phyloP scores from a whole-genome alignment of 2,797 vertebrate genomes.

The Muraenolepis orangiensis region DNA sequence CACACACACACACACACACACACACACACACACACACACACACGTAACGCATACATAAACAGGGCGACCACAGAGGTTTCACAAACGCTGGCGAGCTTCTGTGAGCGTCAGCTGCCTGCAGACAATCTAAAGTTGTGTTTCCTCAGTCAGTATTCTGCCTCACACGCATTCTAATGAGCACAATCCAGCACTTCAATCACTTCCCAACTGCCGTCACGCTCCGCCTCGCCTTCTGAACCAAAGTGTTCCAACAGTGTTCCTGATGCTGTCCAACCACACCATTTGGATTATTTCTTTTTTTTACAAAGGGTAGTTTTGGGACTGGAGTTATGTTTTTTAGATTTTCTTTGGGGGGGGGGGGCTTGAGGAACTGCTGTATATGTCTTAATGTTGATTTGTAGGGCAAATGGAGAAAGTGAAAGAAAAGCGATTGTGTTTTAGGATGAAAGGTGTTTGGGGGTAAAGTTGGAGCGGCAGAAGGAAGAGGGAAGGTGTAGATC shows the following conservation, averaged over 20 bases:
- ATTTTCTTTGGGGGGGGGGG: not conserved
- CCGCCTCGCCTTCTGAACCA: not conserved
- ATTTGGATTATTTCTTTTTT: not conserved
- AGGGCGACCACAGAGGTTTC: not conserved
- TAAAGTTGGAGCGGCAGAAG: not conserved
- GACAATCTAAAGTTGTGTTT: conserved; percentile 2
- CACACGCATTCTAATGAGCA: conserved; percentile 41
- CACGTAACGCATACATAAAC: not conserved
- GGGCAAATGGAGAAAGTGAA: not conserved
- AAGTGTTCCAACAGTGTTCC: not conserved
- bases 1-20: not conserved
- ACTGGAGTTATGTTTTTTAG: conserved; percentile 3
- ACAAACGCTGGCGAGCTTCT: not conserved
- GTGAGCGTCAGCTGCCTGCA: not conserved
- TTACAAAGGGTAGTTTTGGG: conserved; percentile 14
- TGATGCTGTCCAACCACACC: conserved; percentile 9
- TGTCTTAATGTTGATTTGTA: not conserved
- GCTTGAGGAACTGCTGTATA: conserved; percentile 6
- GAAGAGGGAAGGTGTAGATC: not conserved
- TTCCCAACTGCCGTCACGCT: conserved; percentile 25
- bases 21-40: not conserved
- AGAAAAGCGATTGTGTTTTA: not conserved
- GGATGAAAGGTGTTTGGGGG: not conserved
- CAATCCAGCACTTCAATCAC: not conserved
- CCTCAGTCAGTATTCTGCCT: conserved; percentile 21